Conservation (phyloP, 1,140 invertebrate species). For the Tribolium madens region DNA sequence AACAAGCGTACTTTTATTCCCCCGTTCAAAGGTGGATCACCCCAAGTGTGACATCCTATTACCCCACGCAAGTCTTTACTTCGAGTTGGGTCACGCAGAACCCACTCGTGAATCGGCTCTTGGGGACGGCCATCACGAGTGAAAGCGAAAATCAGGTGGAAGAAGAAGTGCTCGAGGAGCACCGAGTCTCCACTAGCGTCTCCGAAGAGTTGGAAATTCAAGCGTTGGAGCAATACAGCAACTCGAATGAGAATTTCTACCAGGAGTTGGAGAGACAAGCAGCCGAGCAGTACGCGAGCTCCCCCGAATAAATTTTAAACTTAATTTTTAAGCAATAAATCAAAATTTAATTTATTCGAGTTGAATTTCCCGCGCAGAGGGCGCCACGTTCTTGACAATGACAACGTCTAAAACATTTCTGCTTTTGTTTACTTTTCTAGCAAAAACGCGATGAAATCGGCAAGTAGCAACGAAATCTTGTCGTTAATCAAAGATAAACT, state of each 20-base stretch:
- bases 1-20: constrained; percentile 16
- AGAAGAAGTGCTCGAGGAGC: constrained; percentile 44
- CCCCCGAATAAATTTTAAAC: constrained; percentile 54
- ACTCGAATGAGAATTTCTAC: constrained; percentile 60
- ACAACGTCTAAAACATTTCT: no score
- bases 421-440: no score
- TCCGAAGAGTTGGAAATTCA: constrained; percentile 63
- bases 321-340: constrained; percentile 29
- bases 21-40: constrained; percentile 11
- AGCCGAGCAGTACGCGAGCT: constrained; percentile 60
- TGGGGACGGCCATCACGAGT: neutral
- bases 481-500: no score
- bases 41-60: neutral
- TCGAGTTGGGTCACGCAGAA: constrained; percentile 3
- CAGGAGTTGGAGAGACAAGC: constrained; percentile 63
- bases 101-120: neutral
- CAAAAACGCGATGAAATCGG: no score
- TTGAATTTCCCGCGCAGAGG: no score
- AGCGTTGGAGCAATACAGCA: constrained; percentile 62
- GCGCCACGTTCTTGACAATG: no score
- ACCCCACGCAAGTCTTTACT: neutral
- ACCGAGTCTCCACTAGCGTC: constrained; percentile 49
- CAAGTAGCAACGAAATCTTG: no score
- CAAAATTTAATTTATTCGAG: constrained; percentile 25
- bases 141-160: neutral